A percentile compares a stretch with the other conserved stretches of the same genome.
Conservation (phyloP, 2,888 invertebrate genomes). For the Plebejus argus region DNA sequence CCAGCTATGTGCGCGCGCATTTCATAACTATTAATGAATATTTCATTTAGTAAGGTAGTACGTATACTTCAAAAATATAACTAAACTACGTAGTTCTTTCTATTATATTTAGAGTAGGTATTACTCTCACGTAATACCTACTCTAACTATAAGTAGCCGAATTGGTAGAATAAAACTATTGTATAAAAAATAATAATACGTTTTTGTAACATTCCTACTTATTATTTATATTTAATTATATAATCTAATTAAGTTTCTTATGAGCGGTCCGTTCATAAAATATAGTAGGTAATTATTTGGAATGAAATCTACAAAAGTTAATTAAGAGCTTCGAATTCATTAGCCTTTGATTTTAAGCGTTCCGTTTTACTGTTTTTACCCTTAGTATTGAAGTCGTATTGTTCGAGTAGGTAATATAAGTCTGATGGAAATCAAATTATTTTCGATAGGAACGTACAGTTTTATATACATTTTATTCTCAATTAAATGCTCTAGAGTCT, state of each 20-base stretch:
- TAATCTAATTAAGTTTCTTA: conserved; percentile 2
- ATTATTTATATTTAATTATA: neutral
- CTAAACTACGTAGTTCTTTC: too few relatives aligned
- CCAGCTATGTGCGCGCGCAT: too few relatives aligned
- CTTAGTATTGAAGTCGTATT: conserved; percentile 8
- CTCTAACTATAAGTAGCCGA: too few relatives aligned
- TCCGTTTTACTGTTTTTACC: conserved; percentile 23
- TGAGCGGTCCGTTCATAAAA: neutral
- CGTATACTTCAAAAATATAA: too few relatives aligned
- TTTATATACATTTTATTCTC: neutral
- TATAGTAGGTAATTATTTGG: conserved; percentile 25
- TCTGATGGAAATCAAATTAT: conserved; percentile 20
- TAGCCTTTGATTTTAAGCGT: conserved; percentile 33
- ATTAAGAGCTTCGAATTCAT: conserved; percentile 39
- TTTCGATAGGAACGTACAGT: neutral
- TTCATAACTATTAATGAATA: too few relatives aligned
- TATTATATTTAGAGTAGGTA: too few relatives aligned
- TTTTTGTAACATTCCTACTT: neutral
- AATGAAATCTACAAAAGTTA: conserved; percentile 34
- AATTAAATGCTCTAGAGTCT: neutral
- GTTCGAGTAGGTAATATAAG: neutral
- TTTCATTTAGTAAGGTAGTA: too few relatives aligned
- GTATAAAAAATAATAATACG: too few relatives aligned
- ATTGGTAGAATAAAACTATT: too few relatives aligned
- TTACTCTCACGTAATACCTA: too few relatives aligned